Percentiles rank a stretch among this genome's conserved stretches.
phyloP scores from a whole-genome alignment of 2,113 vertebrate genomes.

The Proteles cristata region DNA sequence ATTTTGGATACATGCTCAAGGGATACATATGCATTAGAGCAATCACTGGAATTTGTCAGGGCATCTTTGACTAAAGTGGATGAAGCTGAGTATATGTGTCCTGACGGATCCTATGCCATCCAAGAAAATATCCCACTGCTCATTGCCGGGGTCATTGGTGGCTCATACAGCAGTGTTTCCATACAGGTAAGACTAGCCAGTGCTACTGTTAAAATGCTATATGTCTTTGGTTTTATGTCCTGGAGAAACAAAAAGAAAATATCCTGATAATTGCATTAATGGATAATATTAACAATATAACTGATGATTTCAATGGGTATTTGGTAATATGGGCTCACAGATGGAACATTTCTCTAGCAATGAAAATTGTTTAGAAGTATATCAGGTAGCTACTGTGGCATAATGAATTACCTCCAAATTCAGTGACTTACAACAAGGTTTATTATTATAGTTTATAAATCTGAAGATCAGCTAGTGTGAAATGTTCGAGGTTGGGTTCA shows the following conservation, averaged over 20 bases:
- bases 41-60: conserved; percentile 98
- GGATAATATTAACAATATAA: not conserved
- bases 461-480: not conserved
- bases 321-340: not conserved
- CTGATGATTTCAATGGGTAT: not conserved
- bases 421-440: not conserved
- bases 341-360: not conserved
- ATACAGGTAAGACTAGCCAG: conserved; percentile 93
- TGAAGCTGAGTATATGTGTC: conserved; percentile 98
- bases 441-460: not conserved
- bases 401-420: not conserved
- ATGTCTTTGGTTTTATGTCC: not conserved
- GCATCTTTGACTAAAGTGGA: conserved; percentile 99
- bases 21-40: conserved; percentile 98
- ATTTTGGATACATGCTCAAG: conserved; percentile 98
- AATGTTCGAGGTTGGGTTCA: not conserved
- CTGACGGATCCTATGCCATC: conserved; percentile 96
- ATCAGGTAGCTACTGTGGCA: not conserved
- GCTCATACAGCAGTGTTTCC: conserved; percentile 98
- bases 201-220: not conserved
- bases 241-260: not conserved
- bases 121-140: conserved; percentile 96
- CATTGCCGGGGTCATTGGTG: conserved; percentile 96
- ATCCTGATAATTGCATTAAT: not conserved
- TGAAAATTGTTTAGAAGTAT: not conserved